Evolutionary conservation across 2,113 vertebrate genomes (phyloP), one percentile per base, ranked within the genome.

Genomic region (Saimiri boliviensis): DNA sequence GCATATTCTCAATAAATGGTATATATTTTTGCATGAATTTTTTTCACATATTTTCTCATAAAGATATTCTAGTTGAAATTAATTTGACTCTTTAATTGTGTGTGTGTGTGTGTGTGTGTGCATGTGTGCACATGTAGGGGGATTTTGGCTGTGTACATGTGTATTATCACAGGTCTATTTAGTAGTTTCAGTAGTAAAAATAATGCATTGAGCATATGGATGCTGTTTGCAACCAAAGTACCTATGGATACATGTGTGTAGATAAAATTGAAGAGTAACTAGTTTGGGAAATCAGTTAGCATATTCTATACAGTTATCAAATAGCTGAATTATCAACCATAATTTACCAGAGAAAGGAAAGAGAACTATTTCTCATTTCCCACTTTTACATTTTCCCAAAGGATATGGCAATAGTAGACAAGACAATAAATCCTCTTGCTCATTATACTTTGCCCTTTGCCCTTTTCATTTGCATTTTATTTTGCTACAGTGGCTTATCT

Each of bases 401-500:
- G 40, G 91, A 68, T 60, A 77, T 76, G 77, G 47, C 81, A 92
- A 93, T 68, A 74, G 14, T 71, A 89, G n/a, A 74, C 16, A 95
- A 86, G 73, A 60, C 23, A 87, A 47, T 93, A 97, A 93, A 94
- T 88, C 23, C 1, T 86, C 12, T 82, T 68, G 83, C 37, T 97
- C 71, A 93, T 97, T 97, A 85, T 85, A 2, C 37, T 37, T 37
- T 92, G 37, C 11, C n/a, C 52, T 92, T 96, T 93, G 88, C 76
- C 80, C 96, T 16, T 70, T 87, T 79, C 19, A 82, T 97, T 98
- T 94, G 90, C 37, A 76, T 97, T 94, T 88, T 92, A 79, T 92
- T 96, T 96, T 97, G 84, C 54, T 76, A 40, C n/a, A 93, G 73
- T 90, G 47, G 42, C 45, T 91, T 83, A 76, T 92, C 37, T 95